These are phyloP conservation scores for Bovichtus diacanthus DNA, from an alignment of 2,797 vertebrate species.

Conservation along the genomic window DNA sequence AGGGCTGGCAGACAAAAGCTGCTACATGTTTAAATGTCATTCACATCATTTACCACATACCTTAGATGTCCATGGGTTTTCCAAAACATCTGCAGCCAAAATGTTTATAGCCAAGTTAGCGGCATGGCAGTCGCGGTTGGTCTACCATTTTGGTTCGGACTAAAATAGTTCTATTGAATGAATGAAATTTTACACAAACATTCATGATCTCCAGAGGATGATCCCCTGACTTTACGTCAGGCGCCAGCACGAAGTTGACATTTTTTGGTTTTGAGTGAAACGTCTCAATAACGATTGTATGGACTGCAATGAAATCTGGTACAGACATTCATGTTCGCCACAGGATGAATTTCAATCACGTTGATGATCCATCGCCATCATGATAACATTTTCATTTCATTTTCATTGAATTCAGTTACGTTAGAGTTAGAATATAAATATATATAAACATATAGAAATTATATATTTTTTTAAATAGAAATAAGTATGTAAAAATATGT, in stretches of 20 bases:
- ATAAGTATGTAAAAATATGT: no score
- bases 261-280: no score
- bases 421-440: no score
- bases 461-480: no score
- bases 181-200: no score
- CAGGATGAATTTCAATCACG: neutral
- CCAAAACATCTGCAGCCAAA: neutral
- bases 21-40: neutral
- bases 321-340: neutral
- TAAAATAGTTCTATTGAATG: neutral
- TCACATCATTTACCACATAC: neutral
- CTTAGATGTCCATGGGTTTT: neutral
- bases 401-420: no score
- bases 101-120: neutral
- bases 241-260: no score
- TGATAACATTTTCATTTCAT: no score
- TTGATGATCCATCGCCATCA: neutral
- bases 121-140: neutral
- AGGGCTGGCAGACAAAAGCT: conserved; percentile 10
- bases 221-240: no score
- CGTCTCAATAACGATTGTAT: no score
- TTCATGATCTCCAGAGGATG: neutral
- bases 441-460: no score
- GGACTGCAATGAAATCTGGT: neutral
- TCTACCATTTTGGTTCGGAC: neutral